Percentiles rank a stretch among this genome's conserved stretches.
phyloP scores from a whole-genome alignment of 2,797 vertebrate genomes.

The Eulemur coronatus region DNA sequence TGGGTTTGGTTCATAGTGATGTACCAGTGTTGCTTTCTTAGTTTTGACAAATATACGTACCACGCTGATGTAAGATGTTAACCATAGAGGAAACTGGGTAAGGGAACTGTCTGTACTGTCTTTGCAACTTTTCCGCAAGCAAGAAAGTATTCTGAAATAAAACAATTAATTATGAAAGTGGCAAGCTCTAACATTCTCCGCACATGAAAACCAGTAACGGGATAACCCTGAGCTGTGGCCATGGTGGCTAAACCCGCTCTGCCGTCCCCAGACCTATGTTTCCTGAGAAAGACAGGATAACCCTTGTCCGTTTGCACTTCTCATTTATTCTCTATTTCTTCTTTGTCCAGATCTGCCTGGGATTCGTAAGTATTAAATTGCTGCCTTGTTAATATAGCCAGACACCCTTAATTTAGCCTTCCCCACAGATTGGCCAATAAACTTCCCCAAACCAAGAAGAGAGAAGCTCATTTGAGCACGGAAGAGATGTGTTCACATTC shows the following conservation, averaged over 20 bases:
- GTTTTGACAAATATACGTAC: neutral
- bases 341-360: neutral
- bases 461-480: neutral
- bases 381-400: slow-evolving; percentile 49
- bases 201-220: neutral
- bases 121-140: neutral
- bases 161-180: neutral
- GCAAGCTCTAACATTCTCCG: neutral
- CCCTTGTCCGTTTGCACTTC: slow-evolving; percentile 23
- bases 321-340: slow-evolving; percentile 38
- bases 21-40: neutral
- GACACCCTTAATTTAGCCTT: slow-evolving; percentile 11
- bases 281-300: slow-evolving; percentile 40
- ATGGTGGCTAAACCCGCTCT: neutral
- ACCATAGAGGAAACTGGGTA: neutral
- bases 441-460: neutral
- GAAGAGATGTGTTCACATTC: neutral
- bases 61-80: neutral
- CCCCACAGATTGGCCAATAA: neutral
- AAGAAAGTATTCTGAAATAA: neutral
- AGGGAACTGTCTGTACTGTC: neutral
- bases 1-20: neutral
- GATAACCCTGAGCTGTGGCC: neutral
- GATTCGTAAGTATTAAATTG: slow-evolving; percentile 66
- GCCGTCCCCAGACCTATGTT: neutral